Evolutionary conservation across 2,888 invertebrate species (phyloP).

Genomic region (Nephrotoma guestfalica): DNA sequence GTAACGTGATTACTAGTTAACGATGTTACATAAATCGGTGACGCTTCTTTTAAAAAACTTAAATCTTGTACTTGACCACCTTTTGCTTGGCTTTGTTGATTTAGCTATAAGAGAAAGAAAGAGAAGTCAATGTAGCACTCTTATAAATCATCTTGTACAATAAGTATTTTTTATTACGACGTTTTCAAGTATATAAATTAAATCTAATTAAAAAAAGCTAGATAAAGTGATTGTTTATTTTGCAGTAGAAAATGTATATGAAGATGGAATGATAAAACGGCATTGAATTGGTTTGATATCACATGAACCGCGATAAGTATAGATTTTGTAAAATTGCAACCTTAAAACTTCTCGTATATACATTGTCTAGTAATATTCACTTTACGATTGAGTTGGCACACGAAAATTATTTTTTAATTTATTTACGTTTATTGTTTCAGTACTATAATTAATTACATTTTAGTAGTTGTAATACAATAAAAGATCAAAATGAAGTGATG

Average conservation of each 20-base stretch:
- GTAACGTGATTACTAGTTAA: conserved; percentile 40
- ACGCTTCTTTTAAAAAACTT: conserved; percentile 69
- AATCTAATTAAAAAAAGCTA: not conserved
- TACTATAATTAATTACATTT: not conserved
- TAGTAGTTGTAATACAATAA: not conserved
- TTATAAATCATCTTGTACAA: not conserved
- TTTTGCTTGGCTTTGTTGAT: conserved; percentile 30
- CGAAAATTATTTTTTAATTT: not conserved
- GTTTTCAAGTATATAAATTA: conserved; percentile 7
- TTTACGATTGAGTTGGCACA: not conserved
- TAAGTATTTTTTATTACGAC: not conserved
- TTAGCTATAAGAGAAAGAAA: conserved; percentile 15
- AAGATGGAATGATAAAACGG: not conserved
- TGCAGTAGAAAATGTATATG: not conserved
- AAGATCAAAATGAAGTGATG: not conserved
- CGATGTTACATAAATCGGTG: conserved; percentile 72
- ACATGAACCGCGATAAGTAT: not conserved
- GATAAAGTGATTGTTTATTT: not conserved
- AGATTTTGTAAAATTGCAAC: not conserved
- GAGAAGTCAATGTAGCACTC: not conserved
- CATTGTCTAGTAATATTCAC: not conserved
- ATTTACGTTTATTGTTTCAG: not conserved
- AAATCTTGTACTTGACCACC: conserved; percentile 44
- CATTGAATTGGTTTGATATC: not conserved
- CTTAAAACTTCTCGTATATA: not conserved